Percentiles rank a stretch among this genome's conserved stretches.
These are phyloP conservation scores for Orchestia grillus DNA, from an alignment of 1,140 invertebrate genomes.

Conservation along the genomic window DNA sequence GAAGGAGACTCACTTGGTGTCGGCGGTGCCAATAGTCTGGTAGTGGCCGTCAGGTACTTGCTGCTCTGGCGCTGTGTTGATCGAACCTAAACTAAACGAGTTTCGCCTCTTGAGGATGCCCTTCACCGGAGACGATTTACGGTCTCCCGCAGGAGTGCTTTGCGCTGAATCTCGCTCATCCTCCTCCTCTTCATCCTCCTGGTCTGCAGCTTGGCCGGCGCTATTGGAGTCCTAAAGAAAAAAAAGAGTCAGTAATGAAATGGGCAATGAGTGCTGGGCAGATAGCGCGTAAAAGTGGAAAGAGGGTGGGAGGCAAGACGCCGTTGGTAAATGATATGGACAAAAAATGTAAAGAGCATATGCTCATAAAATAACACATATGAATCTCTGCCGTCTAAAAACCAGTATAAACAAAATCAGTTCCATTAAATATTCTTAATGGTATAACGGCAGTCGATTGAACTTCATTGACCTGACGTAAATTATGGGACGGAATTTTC, in stretches of 20 bases:
- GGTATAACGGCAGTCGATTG: background rate
- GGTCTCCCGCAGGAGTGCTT: background rate
- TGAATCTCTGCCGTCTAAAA: background rate
- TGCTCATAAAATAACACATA: background rate
- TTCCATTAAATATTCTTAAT: background rate
- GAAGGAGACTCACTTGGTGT: constrained; percentile 62
- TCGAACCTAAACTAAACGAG: constrained; percentile 65
- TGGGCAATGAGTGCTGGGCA: background rate
- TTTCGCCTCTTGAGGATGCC: constrained; percentile 67
- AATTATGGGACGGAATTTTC: background rate
- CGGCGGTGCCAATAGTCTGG: constrained; percentile 64
- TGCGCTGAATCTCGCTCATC: background rate
- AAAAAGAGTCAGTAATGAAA: background rate
- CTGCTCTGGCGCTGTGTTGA: constrained; percentile 11
- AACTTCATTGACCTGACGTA: too few species aligned
- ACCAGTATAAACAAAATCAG: background rate
- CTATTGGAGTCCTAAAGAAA: background rate
- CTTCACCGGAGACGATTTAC: constrained; percentile 62
- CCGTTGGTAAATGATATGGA: background rate
- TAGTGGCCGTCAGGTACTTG: constrained; percentile 60
- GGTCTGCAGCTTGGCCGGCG: background rate
- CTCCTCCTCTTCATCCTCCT: background rate
- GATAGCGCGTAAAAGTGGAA: background rate
- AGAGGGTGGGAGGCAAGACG: background rate
- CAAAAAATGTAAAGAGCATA: background rate